Evolutionary conservation across 2,888 invertebrate genomes (phyloP), one percentile per base, ranked within the genome.

Genomic region (Tholera decimalis): DNA sequence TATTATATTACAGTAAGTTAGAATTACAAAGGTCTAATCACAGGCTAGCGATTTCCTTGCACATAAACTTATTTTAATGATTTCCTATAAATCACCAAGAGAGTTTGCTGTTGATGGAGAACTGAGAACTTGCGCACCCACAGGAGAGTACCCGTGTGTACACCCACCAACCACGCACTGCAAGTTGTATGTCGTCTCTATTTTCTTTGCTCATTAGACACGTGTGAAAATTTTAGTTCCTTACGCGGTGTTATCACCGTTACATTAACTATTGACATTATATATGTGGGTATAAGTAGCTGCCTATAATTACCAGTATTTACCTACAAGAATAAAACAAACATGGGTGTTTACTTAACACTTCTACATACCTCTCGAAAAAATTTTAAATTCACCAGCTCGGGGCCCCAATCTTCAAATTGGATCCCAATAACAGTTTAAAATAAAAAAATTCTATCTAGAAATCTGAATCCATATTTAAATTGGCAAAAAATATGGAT

Each of bases 191-290:
- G 56, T 54, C 58, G 61, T 61, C n/a, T 73, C 37, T 70, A 77
- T 67, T 67, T 69, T 69, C 69, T 70, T 76, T 58, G 60, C 65
- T 77, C 81, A 84, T 85, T 85, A 85, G 82, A 86, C 84, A 88
- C 84, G 87, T 89, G 89, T 87, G 90, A 89, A 87, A 84, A 85
- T 77, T 80, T 84, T 83, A 77, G 79, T 86, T 86, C 84, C 85
- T 85, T 84, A 80, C 73, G 37, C 62, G 46, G 79, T 80, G 79
- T 83, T 75, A 84, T 80, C 80, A 85, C 90, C 88, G 89, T 90
- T 90, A 89, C 76, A 78, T 85, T 83, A 79, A 72, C 78, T 86
- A 84, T 88, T 86, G 83, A 86, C 86, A 61, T 75, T 56, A 41
- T 44, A 83, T 85, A 81, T 80, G 79, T 76, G 78, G 65, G 82